phyloP scores from a whole-genome alignment of 2,113 vertebrate genomes.

The Sus scrofa region T2T-Sscrofa CM000819.6:124098501-124099000 shows the following conservation, averaged over 20 bases:
- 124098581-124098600: conserved; percentile 51
- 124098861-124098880: conserved; percentile 3
- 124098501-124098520: conserved; percentile 13
- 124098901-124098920: neutral
- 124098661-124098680: neutral
- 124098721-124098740: neutral
- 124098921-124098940: neutral
- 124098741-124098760: conserved; percentile 7
- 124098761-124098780: neutral
- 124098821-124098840: conserved; percentile 14
- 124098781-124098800: neutral
- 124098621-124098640: conserved; percentile 21
- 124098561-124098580: neutral
- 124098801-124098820: neutral
- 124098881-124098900: neutral
- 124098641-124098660: neutral
- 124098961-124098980: neutral
- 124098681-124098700: neutral
- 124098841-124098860: neutral
- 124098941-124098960: conserved; percentile 22
- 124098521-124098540: conserved; percentile 28
- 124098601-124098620: conserved; percentile 11
- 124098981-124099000: no score
- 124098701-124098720: neutral
- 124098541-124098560: conserved; percentile 51